Base-by-base conservation (phyloP, 2,113 vertebrate genomes). In the Naja naja region DNA sequence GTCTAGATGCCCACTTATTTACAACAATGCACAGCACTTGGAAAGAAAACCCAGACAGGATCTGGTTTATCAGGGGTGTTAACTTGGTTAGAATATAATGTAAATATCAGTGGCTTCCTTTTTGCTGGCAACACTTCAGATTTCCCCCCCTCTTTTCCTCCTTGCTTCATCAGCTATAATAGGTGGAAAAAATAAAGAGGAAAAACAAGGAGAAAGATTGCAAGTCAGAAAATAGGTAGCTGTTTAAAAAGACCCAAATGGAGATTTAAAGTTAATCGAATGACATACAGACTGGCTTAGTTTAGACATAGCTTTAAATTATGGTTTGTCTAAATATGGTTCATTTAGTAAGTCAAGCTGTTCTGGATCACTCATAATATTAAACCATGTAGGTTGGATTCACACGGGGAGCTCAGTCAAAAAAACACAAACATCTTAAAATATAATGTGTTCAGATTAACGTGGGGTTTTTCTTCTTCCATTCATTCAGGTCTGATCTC, bases 21-120 rank as follows among this genome's bases (percentile, higher is more conserved):
- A 92, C 9, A 89, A 89, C 58, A 95, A 94, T 94, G 1, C 5
- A 93, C 49, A 91, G 74, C 92, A 87, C 1, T 11, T 85, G 0
- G 69, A 93, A 95, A 85, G 88, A 94, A 93, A 96, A 96, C 0
- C 11, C 16, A 92, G 92, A 91, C 58, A 95, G 88, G 96, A 95
- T 47, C 69, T 81, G n/a, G 22, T 95, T 97, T 94, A 96, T 97
- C 94, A 96, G 96, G 34, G 90, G 93, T 92, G 55, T 94, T 94
- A 34, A 91, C 39, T 92, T 94, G 60, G 91, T 87, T 89, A 95
- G 92, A 96, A 95, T 91, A 92, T 96, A 93, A 94, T 90, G 85
- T 95, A 96, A 97, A 96, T 95, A 95, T 95, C 47, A 4, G 14
- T 95, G 53, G 16, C 30, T 96, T 96, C 94, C 94, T 94, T 89